A percentile compares a stretch with the other conserved stretches of the same genome.
Conservation (phyloP, 2,888 invertebrate genomes). For the Rotaria sp. region DNA sequence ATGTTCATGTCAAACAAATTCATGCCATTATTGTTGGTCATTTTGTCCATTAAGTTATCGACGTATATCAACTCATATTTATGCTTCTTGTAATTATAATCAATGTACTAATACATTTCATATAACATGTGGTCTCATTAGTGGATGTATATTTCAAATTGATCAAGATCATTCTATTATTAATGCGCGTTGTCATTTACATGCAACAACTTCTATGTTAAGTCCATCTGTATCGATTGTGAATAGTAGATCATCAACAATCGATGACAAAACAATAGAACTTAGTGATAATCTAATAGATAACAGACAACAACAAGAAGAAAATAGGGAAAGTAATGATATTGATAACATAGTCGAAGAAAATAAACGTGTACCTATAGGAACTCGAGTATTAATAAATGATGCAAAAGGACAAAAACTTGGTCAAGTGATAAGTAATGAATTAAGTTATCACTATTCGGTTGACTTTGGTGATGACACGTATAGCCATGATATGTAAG, state of each 20-base stretch:
- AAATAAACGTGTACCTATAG: not conserved
- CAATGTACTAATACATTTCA: not conserved
- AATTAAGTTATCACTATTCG: not conserved
- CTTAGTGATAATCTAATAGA: not conserved
- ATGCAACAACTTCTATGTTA: not conserved
- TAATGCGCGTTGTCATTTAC: not conserved
- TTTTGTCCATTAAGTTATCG: constrained; percentile 5
- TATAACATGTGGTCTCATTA: not conserved
- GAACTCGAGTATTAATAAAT: not conserved
- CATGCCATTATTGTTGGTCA: not conserved
- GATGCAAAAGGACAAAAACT: not conserved
- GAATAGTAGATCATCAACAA: not conserved
- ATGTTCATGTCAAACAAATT: not conserved
- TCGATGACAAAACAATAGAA: not conserved
- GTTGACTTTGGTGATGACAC: not conserved
- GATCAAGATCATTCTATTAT: not conserved
- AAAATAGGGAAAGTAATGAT: not conserved
- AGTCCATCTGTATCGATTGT: not conserved
- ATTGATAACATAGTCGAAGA: not conserved
- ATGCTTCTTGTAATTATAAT: not conserved
- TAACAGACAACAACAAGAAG: not conserved
- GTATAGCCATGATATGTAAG: not conserved
- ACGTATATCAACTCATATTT: not conserved
- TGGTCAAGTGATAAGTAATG: not conserved
- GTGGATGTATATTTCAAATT: not conserved